Evolutionary conservation across 2,113 vertebrate species (phyloP), one percentile per base, ranked within the genome.

Genomic region (Cyprinodon brontotheroides): DNA sequence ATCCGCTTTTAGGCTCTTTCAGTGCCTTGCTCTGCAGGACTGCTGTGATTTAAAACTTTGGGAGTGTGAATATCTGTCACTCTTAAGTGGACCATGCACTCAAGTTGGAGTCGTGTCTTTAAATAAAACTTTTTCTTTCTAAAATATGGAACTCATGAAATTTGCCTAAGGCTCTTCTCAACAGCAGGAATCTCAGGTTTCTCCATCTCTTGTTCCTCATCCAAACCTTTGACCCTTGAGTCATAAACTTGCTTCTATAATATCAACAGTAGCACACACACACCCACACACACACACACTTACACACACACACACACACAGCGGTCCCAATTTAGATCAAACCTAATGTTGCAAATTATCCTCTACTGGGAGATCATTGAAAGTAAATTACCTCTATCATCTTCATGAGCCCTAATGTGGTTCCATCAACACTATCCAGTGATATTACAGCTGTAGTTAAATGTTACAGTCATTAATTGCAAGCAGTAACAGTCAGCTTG

Each of bases 371-470:
- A 82, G 80, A 80, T 86, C 80, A 86, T 87, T 71, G 73, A 45
- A 70, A 81, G 66, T 74, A 88, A 91, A 89, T 89, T 74, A 75
- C 66, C 75, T 12, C 73, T 60, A 67, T 85, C 79, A 62, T 91
- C 79, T 81, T 73, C 68, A 84, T 87, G 50, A 60, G 77, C 77
- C 70, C 79, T 86, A 80, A 87, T 77, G 86, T 47, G 50, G 59
- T 66, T 80, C 82, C 77, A 72, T 84, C 68, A 53, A 65, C 61
- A 64, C 77, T 65, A 59, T 66, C 53, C 74, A 72, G 53, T 62
- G 68, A 74, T 85, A 85, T 86, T 82, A 87, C 81, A 41, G 79
- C 85, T 87, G 80, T 77, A 86, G 84, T 90, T 83, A 90, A 90
- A 89, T 50, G 65, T 81, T 85, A 85, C 78, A 61, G 76, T 86